These are phyloP conservation scores for Conus betulinus DNA, from an alignment of 1,140 invertebrate genomes.

Conservation along the genomic window DNA sequence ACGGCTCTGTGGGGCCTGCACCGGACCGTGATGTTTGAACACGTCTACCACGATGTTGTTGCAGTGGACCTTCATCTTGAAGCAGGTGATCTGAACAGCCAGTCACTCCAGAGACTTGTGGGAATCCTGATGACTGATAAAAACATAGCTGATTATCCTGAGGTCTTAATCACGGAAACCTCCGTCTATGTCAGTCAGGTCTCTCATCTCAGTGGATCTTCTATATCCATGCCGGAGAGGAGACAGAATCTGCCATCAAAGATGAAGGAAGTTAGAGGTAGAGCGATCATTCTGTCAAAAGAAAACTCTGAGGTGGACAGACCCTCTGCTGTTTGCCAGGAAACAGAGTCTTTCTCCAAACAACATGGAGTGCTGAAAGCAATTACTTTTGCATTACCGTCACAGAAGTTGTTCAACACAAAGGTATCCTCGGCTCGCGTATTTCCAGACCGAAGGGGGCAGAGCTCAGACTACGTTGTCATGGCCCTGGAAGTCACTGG, in stretches of 20 bases:
- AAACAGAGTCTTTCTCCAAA: not conserved
- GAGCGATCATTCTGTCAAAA: not conserved
- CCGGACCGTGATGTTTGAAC: constrained; percentile 6
- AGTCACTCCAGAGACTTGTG: not conserved
- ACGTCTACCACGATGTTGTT: not conserved
- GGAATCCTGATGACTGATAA: not conserved
- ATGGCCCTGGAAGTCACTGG: constrained; percentile 11
- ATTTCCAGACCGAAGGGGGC: not conserved
- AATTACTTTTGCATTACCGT: not conserved
- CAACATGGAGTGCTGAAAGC: not conserved
- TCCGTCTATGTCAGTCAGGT: not conserved
- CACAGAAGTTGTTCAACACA: not conserved
- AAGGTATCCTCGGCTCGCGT: not conserved
- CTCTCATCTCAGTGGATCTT: not conserved
- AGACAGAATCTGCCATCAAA: not conserved
- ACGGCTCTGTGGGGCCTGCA: constrained; percentile 33
- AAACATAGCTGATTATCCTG: not conserved
- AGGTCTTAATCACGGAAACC: not conserved
- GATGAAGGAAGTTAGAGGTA: not conserved
- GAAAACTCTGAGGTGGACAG: not conserved
- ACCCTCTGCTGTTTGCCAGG: not conserved
- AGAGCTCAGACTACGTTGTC: not conserved
- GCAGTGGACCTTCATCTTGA: not conserved
- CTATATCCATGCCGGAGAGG: not conserved
- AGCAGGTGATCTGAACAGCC: not conserved